A percentile compares a stretch with the other conserved stretches of the same genome.
Evolutionary conservation across 2,888 invertebrate species (phyloP).

Genomic region (Apotomis turbidana): DNA sequence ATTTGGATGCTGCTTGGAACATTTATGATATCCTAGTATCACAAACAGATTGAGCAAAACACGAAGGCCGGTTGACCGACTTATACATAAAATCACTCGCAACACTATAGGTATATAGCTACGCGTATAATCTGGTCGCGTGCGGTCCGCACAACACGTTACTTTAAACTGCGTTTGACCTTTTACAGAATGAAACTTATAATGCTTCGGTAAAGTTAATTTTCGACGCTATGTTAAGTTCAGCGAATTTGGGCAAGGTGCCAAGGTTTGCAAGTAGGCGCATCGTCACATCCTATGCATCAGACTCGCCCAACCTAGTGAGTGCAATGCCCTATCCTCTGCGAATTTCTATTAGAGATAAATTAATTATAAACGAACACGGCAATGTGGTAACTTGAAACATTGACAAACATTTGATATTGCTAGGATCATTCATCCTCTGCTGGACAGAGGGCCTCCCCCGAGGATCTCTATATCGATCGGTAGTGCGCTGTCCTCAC

Average conservation of each 20-base stretch:
- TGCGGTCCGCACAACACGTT: slow-evolving; percentile 55
- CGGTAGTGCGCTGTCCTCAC: too few species aligned
- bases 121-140: slow-evolving; percentile 54
- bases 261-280: slow-evolving; percentile 30
- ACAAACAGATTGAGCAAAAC: slow-evolving; percentile 16
- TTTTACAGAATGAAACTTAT: slow-evolving; percentile 48
- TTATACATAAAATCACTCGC: slow-evolving; percentile 44
- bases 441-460: too few species aligned
- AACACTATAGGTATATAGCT: slow-evolving; percentile 50
- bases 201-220: slow-evolving; percentile 40
- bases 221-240: slow-evolving; percentile 33
- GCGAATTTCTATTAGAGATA: not conserved
- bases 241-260: slow-evolving; percentile 37
- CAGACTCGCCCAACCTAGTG: not conserved
- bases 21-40: slow-evolving; percentile 18
- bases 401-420: too few species aligned
- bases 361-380: too few species aligned
- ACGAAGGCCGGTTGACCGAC: slow-evolving; percentile 8
- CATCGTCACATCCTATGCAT: slow-evolving; percentile 2
- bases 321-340: slow-evolving; percentile 13
- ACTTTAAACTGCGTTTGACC: slow-evolving; percentile 60
- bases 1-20: slow-evolving; percentile 5
- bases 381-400: too few species aligned
- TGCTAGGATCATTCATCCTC: too few species aligned
- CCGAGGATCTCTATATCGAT: too few species aligned